Percentiles rank a stretch among this genome's conserved stretches.
Evolutionary conservation across 2,888 invertebrate species (phyloP).

Genomic region (Brachylomia viminalis): DNA sequence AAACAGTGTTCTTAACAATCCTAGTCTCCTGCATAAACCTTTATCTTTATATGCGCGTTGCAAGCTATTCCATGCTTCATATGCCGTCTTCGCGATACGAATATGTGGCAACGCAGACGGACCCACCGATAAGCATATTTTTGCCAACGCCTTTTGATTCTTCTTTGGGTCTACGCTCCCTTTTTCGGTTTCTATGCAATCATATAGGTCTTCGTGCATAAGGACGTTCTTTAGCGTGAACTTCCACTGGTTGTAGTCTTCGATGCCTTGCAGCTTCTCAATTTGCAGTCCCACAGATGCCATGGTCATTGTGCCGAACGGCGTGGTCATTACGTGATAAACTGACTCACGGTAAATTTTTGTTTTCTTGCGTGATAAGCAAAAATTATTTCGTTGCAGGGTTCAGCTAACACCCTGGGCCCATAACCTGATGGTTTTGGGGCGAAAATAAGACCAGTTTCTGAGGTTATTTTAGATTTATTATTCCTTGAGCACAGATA

Average conservation of each 20-base stretch:
- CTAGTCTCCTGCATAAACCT: constrained; percentile 5
- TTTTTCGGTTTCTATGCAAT: constrained; percentile 8
- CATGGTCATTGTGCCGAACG: no score
- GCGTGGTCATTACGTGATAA: no score
- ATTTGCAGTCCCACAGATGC: background rate
- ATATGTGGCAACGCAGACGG: constrained; percentile 2
- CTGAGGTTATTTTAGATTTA: no score
- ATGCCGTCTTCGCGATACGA: constrained; percentile 6
- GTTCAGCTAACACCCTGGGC: no score
- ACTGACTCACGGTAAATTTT: no score
- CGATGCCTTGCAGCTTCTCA: constrained; percentile 1
- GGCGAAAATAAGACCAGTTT: no score
- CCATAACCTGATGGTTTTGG: no score
- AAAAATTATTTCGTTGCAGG: no score
- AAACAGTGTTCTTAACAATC: background rate
- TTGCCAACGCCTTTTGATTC: constrained; percentile 2
- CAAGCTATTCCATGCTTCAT: constrained; percentile 12
- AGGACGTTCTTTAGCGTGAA: background rate
- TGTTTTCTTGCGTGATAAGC: no score
- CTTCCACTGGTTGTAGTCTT: constrained; percentile 1
- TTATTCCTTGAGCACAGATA: no score
- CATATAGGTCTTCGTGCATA: constrained; percentile 9
- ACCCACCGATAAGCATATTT: constrained; percentile 5
- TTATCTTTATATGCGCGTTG: background rate
- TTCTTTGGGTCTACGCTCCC: constrained; percentile 7